Evolutionary conservation across 2,113 vertebrate genomes (phyloP), one percentile per base, ranked within the genome.

Genomic region (Oreocharis arfaki): DNA sequence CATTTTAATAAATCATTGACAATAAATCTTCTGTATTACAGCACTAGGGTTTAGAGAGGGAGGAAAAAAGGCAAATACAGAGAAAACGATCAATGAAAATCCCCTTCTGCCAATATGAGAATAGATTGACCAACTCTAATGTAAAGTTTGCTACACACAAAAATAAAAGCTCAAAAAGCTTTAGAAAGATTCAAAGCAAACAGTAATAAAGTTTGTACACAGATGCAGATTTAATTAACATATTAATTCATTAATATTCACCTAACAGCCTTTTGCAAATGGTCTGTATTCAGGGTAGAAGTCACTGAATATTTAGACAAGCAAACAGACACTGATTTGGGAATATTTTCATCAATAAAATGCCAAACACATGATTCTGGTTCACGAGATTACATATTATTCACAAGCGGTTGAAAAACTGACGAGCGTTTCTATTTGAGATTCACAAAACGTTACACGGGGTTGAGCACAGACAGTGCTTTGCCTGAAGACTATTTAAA

Each of bases 1-100:
- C 97, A 98, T 98, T 98, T 98, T 98, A 98, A 98, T 98, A 98
- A 98, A 98, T 98, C 98, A 98, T 98, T 97, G 98, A 97, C 97
- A 98, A 98, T 98, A 98, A 98, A 98, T 98, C 98, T 97, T 98
- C 97, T 89, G 96, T 96, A 97, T 98, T 98, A 97, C 97, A 96
- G 93, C 97, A 96, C 78, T 57, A 97, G 95, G 96, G 96, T 97
- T 97, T 96, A 92, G 96, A 95, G 95, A 93, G 95, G 94, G 96
- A 82, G 60, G 82, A 71, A 92, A 93, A 97, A 97, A 97, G 95
- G 93, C 96, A 98, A 98, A 98, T 98, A 97, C 92, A 97, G 96
- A 96, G 97, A 96, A 98, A 98, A 94, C 93, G 79, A 98, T 98
- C 98, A 98, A 98, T 98, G 97, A 97, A 98, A 98, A 98, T 98